These are phyloP conservation scores for Eumeta japonica DNA, from an alignment of 1,140 invertebrate species.

Conservation along the genomic window DNA sequence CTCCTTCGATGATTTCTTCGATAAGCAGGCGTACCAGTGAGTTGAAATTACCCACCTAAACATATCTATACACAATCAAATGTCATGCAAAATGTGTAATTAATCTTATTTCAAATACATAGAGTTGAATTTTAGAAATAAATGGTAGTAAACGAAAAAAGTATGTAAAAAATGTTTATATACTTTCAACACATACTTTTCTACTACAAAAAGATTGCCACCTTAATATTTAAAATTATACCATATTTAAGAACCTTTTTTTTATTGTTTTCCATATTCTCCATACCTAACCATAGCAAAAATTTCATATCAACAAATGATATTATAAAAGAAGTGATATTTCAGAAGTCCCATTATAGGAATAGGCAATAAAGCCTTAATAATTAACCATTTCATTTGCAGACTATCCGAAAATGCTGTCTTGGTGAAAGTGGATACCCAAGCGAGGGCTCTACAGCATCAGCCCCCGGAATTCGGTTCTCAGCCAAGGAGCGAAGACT, in stretches of 20 bases:
- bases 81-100: too few species aligned
- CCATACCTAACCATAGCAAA: too few species aligned
- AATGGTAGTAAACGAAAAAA: too few species aligned
- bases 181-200: too few species aligned
- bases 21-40: conserved; percentile 61
- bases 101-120: too few species aligned
- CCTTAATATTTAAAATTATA: conserved; percentile 1
- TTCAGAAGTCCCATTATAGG: background rate
- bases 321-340: too few species aligned
- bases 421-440: conserved; percentile 64
- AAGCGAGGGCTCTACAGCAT: conserved; percentile 62
- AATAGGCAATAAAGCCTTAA: background rate
- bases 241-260: too few species aligned
- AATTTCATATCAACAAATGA: too few species aligned
- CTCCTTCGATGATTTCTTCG: conserved; percentile 75
- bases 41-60: conserved; percentile 5
- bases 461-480: conserved; percentile 70
- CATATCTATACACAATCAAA: conserved; percentile 3
- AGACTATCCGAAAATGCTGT: conserved; percentile 69
- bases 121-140: too few species aligned
- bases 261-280: too few species aligned
- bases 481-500: conserved; percentile 66
- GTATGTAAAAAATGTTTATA: too few species aligned
- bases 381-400: conserved; percentile 15
- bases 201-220: background rate